Evolutionary conservation across 2,113 vertebrate genomes (phyloP).

Genomic region (Danio rerio): DNA sequence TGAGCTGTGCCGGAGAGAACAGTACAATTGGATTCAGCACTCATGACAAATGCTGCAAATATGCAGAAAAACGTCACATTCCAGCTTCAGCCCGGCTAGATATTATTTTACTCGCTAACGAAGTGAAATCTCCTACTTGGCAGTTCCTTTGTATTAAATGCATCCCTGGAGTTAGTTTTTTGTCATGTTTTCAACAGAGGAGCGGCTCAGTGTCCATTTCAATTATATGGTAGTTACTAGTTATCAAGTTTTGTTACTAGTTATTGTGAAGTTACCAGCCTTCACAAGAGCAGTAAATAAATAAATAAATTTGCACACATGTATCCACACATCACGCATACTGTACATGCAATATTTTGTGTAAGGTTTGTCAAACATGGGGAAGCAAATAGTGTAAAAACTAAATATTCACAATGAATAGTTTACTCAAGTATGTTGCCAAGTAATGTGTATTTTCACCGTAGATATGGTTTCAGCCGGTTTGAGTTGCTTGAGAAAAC

Average conservation of each 20-base stretch:
- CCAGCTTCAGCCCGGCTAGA: background rate
- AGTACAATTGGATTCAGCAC: background rate
- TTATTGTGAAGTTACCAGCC: background rate
- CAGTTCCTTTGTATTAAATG: background rate
- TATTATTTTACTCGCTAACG: slow-evolving; percentile 3
- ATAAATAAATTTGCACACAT: no score
- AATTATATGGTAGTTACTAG: no score
- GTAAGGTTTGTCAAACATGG: no score
- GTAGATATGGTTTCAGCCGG: no score
- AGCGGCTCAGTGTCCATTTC: background rate
- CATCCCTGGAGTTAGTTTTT: background rate
- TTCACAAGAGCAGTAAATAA: background rate
- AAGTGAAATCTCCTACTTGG: background rate
- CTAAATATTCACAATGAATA: no score
- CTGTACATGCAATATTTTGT: no score
- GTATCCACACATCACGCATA: no score
- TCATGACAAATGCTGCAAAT: background rate
- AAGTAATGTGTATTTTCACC: no score
- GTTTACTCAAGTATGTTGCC: no score
- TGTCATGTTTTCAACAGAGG: background rate
- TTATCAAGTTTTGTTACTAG: no score
- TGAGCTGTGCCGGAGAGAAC: background rate
- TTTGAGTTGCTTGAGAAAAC: no score
- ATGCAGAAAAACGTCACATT: background rate
- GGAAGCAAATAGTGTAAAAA: no score